These are phyloP conservation scores for Drosophila austrosaltans DNA, from an alignment of 2,888 invertebrate species.

Conservation along the genomic window DNA sequence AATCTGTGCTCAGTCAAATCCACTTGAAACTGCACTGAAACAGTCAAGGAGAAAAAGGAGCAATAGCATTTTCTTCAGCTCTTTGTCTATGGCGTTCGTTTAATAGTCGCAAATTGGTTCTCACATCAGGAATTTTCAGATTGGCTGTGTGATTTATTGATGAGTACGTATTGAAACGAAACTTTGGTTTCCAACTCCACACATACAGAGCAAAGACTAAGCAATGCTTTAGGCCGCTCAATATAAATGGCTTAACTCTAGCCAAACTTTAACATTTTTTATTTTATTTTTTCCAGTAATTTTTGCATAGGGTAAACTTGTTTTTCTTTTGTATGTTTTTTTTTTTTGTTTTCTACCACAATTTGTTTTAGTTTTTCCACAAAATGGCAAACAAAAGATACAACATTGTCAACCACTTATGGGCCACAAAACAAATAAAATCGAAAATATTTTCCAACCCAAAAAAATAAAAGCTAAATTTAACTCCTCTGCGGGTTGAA, in stretches of 20 bases:
- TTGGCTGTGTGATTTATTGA: conserved; percentile 47
- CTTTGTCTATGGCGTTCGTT: conserved; percentile 67
- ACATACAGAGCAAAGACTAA: not conserved
- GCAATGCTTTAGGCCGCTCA: not conserved
- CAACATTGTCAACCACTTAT: conserved; percentile 68
- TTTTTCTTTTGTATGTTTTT: not conserved
- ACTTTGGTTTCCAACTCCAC: conserved; percentile 14
- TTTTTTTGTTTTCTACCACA: not conserved
- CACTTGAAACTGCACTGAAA: conserved; percentile 28
- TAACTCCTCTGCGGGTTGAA: conserved; percentile 38
- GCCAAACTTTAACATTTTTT: not conserved
- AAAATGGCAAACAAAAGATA: conserved; percentile 36
- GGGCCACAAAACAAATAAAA: conserved; percentile 73
- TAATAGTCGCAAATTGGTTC: conserved; percentile 76
- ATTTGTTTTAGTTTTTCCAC: conserved; percentile 7
- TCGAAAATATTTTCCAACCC: conserved; percentile 53
- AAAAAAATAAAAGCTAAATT: conserved; percentile 37
- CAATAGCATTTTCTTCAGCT: conserved; percentile 39
- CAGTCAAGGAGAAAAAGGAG: conserved; percentile 19
- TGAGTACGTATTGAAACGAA: conserved; percentile 18
- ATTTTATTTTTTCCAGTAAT: not conserved
- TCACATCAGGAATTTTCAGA: conserved; percentile 63
- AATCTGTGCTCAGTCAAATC: conserved; percentile 44
- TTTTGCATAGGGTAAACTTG: not conserved
- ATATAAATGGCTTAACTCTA: conserved; percentile 4